Conservation (phyloP, 2,113 vertebrate genomes). For the Paracanthobrama guichenoti region DNA sequence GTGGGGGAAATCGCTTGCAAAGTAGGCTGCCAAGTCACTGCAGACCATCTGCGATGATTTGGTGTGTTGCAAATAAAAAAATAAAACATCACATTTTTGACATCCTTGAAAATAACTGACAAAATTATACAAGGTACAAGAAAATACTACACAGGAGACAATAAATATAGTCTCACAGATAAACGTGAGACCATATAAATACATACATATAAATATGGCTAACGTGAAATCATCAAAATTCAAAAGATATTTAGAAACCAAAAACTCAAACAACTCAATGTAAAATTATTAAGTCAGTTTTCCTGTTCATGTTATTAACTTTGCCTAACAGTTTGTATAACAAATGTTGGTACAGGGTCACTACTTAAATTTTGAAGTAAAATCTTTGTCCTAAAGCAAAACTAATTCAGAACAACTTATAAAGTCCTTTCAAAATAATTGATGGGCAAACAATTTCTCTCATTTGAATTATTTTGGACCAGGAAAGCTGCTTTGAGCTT, state of each 20-base stretch:
- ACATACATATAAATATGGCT: neutral
- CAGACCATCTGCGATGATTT: constrained; percentile 18
- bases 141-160: neutral
- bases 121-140: neutral
- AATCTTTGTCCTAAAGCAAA: neutral
- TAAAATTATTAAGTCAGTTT: neutral
- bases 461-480: neutral
- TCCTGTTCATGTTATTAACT: neutral
- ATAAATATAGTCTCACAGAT: neutral
- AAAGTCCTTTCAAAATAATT: neutral
- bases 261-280: neutral
- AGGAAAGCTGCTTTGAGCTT: constrained; percentile 5
- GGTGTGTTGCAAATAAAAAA: neutral
- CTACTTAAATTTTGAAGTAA: neutral
- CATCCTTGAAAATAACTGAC: neutral
- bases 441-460: neutral
- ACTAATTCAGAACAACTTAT: neutral
- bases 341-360: neutral
- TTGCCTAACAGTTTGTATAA: neutral
- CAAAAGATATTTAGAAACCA: neutral
- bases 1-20: neutral
- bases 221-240: neutral
- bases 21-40: constrained; percentile 6
- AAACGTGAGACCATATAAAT: neutral
- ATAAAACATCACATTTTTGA: neutral